phyloP scores from a whole-genome alignment of 2,888 invertebrate species.

The Acrobasis repandana region DNA sequence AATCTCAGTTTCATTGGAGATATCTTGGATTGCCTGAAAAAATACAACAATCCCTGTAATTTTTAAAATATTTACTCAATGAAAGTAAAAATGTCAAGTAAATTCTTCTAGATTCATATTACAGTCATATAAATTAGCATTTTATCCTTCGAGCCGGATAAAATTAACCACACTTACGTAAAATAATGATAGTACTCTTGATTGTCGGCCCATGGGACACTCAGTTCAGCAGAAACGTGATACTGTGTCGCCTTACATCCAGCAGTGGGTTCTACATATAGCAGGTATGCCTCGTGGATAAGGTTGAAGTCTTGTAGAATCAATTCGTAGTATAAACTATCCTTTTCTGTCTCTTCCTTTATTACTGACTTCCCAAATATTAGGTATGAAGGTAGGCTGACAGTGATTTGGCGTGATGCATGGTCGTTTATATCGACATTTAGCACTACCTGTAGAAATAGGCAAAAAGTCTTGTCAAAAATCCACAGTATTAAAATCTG shows the following conservation, averaged over 20 bases:
- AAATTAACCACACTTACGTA: slow-evolving; percentile 74
- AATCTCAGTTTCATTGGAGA: slow-evolving; percentile 83
- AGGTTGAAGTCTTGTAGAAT: slow-evolving; percentile 80
- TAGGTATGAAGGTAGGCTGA: slow-evolving; percentile 64
- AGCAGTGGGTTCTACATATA: slow-evolving; percentile 82
- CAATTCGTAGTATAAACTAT: slow-evolving; percentile 85
- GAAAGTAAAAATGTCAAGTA: neutral
- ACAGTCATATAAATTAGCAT: no score
- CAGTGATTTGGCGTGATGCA: slow-evolving; percentile 56
- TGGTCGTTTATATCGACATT: slow-evolving; percentile 85
- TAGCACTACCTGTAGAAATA: slow-evolving; percentile 77
- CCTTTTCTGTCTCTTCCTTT: slow-evolving; percentile 78
- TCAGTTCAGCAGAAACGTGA: slow-evolving; percentile 84
- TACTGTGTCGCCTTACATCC: slow-evolving; percentile 68
- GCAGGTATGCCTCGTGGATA: slow-evolving; percentile 83
- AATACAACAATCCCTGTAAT: neutral
- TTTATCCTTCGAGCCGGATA: neutral
- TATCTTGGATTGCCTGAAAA: slow-evolving; percentile 61
- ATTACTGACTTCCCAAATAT: slow-evolving; percentile 58
- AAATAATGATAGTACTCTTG: slow-evolving; percentile 83
- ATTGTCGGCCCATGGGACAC: slow-evolving; percentile 86
- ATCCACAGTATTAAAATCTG: no score
- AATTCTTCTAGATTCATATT: no score
- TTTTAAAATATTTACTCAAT: neutral
- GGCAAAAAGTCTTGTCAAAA: no score